Conservation (phyloP, 2,888 invertebrate species). For the Cephus sareptanus region DNA sequence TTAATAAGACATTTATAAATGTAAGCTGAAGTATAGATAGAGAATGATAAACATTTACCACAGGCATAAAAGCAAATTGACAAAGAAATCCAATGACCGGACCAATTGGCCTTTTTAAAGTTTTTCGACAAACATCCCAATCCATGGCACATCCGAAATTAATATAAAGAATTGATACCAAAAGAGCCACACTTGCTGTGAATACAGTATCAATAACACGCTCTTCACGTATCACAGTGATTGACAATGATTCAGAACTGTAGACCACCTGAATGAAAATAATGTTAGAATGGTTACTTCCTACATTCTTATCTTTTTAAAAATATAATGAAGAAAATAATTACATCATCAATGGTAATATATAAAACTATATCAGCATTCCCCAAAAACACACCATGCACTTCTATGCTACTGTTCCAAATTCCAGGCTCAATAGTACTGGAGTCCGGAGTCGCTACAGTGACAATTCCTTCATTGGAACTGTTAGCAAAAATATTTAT, state of each 20-base stretch:
- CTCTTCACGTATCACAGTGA: conserved; percentile 72
- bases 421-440: conserved; percentile 37
- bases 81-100: conserved; percentile 82
- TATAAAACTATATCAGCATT: conserved; percentile 46
- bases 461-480: conserved; percentile 7
- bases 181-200: conserved; percentile 77
- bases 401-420: conserved; percentile 60
- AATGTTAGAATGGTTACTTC: not conserved
- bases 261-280: conserved; percentile 31
- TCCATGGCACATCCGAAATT: conserved; percentile 93
- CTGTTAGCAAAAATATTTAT: not conserved
- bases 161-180: conserved; percentile 85
- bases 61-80: conserved; percentile 88
- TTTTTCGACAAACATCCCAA: conserved; percentile 75
- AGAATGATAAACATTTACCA: conserved; percentile 69
- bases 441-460: not conserved
- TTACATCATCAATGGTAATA: conserved; percentile 36
- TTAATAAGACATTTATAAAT: not conserved
- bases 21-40: conserved; percentile 1
- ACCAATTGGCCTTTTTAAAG: conserved; percentile 79
- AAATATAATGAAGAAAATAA: conserved; percentile 1
- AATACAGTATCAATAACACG: conserved; percentile 80
- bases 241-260: conserved; percentile 60
- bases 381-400: conserved; percentile 69
- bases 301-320: conserved; percentile 1